Base-by-base conservation (phyloP, 2,113 vertebrate genomes). In the Egretta garzetta region DNA sequence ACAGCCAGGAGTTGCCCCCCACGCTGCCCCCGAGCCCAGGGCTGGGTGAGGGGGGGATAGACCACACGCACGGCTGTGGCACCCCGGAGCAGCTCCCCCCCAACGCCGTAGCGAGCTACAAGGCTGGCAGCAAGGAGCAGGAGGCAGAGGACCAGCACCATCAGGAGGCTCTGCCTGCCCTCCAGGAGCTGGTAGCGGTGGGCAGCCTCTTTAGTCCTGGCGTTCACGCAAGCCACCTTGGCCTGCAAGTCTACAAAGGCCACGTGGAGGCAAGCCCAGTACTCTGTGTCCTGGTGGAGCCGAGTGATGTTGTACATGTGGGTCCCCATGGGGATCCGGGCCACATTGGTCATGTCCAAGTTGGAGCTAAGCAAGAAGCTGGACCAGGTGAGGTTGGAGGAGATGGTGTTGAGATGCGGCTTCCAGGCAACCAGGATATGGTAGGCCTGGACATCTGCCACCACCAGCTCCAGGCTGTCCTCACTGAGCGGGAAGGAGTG, bases 251-350 rank as follows among this genome's bases (percentile, higher is more conserved):
- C 97, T 52, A 92, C 88, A n/a, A 97, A 96, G 85, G 98, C 98
- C 83, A 99, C 97, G 56, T 98, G 99, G 67, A 99, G 98, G 55
- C 99, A 99, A 80, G 99, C 99, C 91, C 98, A 98, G 95, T 99
- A 99, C 92, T 99, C 98, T 1, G 99, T 99, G 95, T 97, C 98
- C 39, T 98, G 99, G 52, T 98, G 98, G 77, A 99, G 99, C 89
- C 99, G 99, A 45, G 99, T 99, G 66, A 99, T 95, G 95, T 99
- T 99, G 98, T 99, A 99, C 23, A 88, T 98, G 60, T 98, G 99
- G 5, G 98, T 99, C 19, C 99, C 99, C 14, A 96, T 98, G 15
- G 99, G 98, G 91, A 99, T 97, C 50, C 99, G 98, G 27, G 99
- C 99, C 97, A 96, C 97, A 83, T 52, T 94, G 74, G 68, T 96